These are phyloP conservation scores for Noctua janthina DNA, from an alignment of 2,888 invertebrate genomes.

Conservation along the genomic window DNA sequence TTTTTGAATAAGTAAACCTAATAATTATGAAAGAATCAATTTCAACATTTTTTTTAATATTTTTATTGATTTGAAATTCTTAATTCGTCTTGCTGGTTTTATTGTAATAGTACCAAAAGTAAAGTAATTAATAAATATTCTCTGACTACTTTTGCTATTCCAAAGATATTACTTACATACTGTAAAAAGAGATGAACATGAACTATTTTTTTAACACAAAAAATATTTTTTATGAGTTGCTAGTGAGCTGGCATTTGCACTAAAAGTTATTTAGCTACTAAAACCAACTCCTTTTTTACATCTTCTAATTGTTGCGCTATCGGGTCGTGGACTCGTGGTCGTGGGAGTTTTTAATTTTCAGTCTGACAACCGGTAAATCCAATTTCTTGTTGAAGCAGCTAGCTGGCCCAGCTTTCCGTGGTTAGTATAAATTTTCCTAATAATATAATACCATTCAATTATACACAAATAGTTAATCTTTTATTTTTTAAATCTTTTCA, in stretches of 20 bases:
- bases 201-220: background rate
- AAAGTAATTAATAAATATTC: background rate
- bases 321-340: background rate
- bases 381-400: constrained; percentile 48
- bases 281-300: background rate
- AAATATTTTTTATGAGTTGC: background rate
- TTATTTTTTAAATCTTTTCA: constrained; percentile 42
- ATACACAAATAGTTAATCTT: constrained; percentile 2
- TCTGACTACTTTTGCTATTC: background rate
- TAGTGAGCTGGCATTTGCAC: background rate
- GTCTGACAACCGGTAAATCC: constrained; percentile 58
- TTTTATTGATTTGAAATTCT: background rate
- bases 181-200: background rate
- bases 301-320: background rate
- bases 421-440: constrained; percentile 48
- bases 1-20: background rate
- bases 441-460: background rate
- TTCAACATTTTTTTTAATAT: background rate
- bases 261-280: background rate
- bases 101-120: background rate
- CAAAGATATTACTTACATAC: background rate
- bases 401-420: constrained; percentile 42
- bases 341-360: constrained; percentile 54
- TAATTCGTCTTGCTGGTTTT: background rate
- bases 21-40: background rate